Evolutionary conservation across 2,113 vertebrate species (phyloP).

Genomic region (Lipophrys pholis): DNA sequence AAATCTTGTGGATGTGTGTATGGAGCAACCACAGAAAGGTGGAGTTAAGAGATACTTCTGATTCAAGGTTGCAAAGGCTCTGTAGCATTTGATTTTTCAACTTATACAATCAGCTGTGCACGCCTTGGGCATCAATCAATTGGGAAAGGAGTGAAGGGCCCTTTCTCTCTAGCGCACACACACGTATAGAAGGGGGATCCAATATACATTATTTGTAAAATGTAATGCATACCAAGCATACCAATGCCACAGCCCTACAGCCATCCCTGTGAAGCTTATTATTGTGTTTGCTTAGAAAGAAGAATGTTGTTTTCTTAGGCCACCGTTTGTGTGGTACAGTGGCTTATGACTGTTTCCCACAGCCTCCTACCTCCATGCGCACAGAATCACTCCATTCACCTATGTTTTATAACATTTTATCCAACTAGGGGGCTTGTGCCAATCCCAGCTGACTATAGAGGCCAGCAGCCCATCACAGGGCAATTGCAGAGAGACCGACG

Average conservation of each 20-base stretch:
- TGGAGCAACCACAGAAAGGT: not conserved
- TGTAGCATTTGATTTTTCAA: conserved; percentile 46
- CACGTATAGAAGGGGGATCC: not conserved
- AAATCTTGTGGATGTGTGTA: conserved; percentile 11
- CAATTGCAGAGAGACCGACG: too few relatives aligned
- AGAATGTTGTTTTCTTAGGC: not conserved
- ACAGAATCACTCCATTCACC: too few relatives aligned
- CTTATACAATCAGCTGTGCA: conserved; percentile 51
- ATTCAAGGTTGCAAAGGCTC: conserved; percentile 35
- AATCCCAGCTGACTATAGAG: too few relatives aligned
- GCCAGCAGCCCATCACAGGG: too few relatives aligned
- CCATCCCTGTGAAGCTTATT: not conserved
- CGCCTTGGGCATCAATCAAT: conserved; percentile 42
- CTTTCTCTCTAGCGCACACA: not conserved
- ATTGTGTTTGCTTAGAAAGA: not conserved
- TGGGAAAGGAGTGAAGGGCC: not conserved
- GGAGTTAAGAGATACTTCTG: not conserved
- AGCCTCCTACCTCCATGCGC: too few relatives aligned
- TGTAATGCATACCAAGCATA: not conserved
- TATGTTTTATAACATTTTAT: too few relatives aligned
- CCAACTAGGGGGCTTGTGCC: too few relatives aligned
- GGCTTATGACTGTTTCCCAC: too few relatives aligned
- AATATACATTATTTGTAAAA: conserved; percentile 14
- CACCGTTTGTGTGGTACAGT: not conserved
- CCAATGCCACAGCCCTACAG: too few relatives aligned